Evolutionary conservation across 2,888 invertebrate genomes (phyloP), one percentile per base, ranked within the genome.

Genomic region (Phytoseiulus persimilis): DNA sequence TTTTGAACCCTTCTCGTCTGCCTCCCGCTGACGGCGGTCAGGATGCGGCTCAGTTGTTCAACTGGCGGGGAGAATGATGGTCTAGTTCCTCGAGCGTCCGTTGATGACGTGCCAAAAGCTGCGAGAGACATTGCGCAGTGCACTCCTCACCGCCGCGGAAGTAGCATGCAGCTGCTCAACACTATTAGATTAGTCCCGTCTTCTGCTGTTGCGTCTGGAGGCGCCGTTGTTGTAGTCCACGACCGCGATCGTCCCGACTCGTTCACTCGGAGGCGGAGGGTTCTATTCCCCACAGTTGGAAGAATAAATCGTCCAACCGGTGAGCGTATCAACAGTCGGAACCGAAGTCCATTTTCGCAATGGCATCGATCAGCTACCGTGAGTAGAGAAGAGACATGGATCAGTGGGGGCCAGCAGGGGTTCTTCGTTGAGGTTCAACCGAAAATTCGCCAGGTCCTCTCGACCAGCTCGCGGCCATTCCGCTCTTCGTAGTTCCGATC

Each of bases 161-260:
- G 45, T 14, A 23, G 87, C 87, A 87, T 87, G 87, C 39, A 87
- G 87, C 87, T 87, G 32, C 87, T 87, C 87, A 87, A 87, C 87
- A 87, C 32, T 87, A 87, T 87, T 87, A 87, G 87, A 87, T 87
- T 87, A 87, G 87, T 6, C 65, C 65, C 65, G 28, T 65, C 18
- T 65, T 65, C 65, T 65, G 65, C 65, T 65, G 65, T 28, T 65
- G 65, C 65, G 65, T 28, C 65, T 65, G 65, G 65, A 14, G 46
- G 23, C 65, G 65, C 9, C 65, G 65, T 6, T 23, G 28, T 18
- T 18, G 65, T 65, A 23, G 65, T 28, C 39, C 39, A 6, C 39
- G 39, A 39, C 39, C 3, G 39, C 39, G 9, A 9, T 39, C 9
- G 39, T 39, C 5, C 39, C 9, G 39, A 39, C 39, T 39, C 39